Conservation (phyloP, 2,888 invertebrate genomes). For the Anthoptus insignis region DNA sequence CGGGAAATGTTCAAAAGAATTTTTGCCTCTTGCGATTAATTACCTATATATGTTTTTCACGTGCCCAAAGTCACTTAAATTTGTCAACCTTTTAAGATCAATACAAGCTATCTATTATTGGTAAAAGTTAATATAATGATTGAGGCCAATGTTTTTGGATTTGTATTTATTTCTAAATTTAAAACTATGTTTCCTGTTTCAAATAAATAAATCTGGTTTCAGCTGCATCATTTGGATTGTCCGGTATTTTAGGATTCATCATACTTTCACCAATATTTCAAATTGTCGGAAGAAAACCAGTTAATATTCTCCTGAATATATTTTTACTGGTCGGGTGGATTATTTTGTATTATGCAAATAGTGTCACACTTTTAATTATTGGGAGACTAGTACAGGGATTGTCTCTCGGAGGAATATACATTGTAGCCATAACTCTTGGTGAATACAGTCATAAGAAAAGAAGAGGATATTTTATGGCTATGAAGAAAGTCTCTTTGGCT, state of each 20-base stretch:
- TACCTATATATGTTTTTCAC: no score
- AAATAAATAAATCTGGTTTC: constrained; percentile 38
- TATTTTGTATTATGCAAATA: constrained; percentile 53
- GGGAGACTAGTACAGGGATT: constrained; percentile 60
- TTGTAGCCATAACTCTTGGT: constrained; percentile 53
- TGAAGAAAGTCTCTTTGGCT: constrained; percentile 53
- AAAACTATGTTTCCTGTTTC: no score
- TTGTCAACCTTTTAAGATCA: no score
- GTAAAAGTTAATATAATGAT: no score
- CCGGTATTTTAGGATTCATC: constrained; percentile 56
- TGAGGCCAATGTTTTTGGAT: constrained; percentile 64
- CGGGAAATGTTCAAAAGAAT: no score
- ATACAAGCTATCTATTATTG: no score
- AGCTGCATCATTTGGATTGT: constrained; percentile 59
- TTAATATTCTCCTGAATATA: constrained; percentile 47
- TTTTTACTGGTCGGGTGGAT: constrained; percentile 54
- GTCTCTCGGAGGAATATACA: constrained; percentile 54
- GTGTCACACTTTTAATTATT: constrained; percentile 49
- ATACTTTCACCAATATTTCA: constrained; percentile 57
- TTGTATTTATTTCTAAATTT: no score
- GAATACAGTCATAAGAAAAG: constrained; percentile 58
- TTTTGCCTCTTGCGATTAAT: no score
- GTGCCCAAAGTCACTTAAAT: no score
- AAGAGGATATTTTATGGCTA: constrained; percentile 58
- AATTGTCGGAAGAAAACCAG: constrained; percentile 56